These are phyloP conservation scores for Polyboroides typus DNA, from an alignment of 2,797 vertebrate species.

Conservation along the genomic window DNA sequence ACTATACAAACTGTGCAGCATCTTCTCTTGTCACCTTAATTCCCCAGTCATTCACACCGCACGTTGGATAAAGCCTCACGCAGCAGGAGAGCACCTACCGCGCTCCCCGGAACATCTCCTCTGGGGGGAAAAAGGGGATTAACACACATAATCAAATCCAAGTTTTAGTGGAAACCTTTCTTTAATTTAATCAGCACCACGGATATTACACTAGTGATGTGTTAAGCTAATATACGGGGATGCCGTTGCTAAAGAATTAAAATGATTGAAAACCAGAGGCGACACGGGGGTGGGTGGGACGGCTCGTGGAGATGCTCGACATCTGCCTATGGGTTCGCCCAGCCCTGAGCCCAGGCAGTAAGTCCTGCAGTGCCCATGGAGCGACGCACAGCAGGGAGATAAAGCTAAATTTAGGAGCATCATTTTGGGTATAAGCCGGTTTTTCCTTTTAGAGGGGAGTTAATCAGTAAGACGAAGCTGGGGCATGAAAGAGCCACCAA, in stretches of 20 bases:
- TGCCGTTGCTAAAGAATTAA: background rate
- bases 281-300: fast-evolving
- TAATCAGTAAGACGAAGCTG: background rate
- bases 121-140: background rate
- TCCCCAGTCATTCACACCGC: background rate
- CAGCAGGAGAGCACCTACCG: background rate
- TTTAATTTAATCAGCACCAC: slow-evolving; percentile 57
- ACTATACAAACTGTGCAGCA: background rate
- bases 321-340: fast-evolving
- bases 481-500: background rate
- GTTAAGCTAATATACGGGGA: slow-evolving; percentile 13
- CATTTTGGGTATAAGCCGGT: fast-evolving
- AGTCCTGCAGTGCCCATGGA: background rate
- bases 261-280: background rate
- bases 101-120: background rate
- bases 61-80: background rate
- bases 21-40: background rate
- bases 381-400: fast-evolving
- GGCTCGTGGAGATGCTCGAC: fast-evolving
- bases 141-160: slow-evolving; percentile 12
- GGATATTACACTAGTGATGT: background rate
- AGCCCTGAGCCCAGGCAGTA: fast-evolving
- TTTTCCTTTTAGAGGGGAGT: background rate
- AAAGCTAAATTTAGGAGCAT: background rate
- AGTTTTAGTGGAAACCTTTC: slow-evolving; percentile 40